Conservation (phyloP, 2,797 vertebrate genomes). For the Halcyon badia region DNA sequence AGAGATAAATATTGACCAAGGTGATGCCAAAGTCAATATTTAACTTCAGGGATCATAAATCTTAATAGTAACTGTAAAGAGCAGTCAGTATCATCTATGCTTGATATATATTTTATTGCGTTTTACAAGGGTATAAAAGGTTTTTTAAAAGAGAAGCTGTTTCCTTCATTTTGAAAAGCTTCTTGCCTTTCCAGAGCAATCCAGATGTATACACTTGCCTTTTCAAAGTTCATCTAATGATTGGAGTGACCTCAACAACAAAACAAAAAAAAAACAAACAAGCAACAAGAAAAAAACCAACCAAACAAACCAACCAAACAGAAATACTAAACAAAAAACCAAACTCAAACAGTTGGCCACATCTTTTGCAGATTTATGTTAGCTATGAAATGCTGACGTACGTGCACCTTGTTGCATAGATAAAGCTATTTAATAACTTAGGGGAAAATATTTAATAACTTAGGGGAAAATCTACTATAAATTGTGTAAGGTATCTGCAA, state of each 20-base stretch:
- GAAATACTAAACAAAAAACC: not conserved
- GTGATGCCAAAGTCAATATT: conserved; percentile 66
- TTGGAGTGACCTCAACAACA: not conserved
- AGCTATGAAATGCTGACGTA: not conserved
- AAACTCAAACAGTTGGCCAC: not conserved
- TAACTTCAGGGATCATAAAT: conserved; percentile 68
- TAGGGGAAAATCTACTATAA: conserved; percentile 6
- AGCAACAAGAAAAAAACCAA: not conserved
- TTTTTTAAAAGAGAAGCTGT: conserved; percentile 23
- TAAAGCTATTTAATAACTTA: conserved; percentile 28
- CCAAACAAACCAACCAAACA: no score
- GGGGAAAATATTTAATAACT: conserved; percentile 39
- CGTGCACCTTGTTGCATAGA: not conserved
- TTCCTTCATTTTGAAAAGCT: conserved; percentile 9
- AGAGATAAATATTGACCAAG: conserved; percentile 69
- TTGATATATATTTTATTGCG: conserved; percentile 51
- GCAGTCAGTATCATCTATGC: conserved; percentile 42
- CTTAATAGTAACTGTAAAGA: conserved; percentile 60
- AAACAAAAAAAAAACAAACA: not conserved
- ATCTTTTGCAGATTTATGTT: conserved; percentile 8
- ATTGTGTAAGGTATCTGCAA: not conserved
- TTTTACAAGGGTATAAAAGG: conserved; percentile 48
- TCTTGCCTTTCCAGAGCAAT: conserved; percentile 2
- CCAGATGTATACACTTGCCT: not conserved
- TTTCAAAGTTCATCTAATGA: not conserved